Percentiles rank a stretch among this genome's conserved stretches.
These are phyloP conservation scores for Microcebus ravelobensis DNA, from an alignment of 2,113 vertebrate species.

Conservation along the genomic window DNA sequence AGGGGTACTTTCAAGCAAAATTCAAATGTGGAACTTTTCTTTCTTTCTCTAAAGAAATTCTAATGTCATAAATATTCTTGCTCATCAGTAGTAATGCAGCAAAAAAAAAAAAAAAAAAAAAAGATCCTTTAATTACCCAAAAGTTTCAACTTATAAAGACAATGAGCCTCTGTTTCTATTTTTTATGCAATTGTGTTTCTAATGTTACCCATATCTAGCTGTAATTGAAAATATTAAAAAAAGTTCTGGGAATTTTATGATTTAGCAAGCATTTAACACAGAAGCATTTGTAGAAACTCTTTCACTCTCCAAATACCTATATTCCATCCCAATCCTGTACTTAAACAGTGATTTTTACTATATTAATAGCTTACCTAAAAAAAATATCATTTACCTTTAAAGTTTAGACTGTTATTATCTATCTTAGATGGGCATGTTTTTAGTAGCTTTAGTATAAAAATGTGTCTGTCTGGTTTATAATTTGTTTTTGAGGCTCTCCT, in stretches of 20 bases:
- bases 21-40: background rate
- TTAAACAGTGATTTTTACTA: background rate
- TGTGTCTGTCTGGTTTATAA: background rate
- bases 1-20: background rate
- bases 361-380: background rate
- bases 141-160: background rate
- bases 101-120: background rate
- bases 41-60: background rate
- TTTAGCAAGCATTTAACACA: background rate
- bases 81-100: too few species aligned
- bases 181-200: background rate
- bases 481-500: background rate
- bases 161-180: background rate
- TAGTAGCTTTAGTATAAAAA: background rate
- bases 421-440: background rate
- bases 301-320: background rate
- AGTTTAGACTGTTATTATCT: background rate
- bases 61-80: background rate
- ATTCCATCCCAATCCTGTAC: background rate
- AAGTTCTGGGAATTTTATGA: conserved; percentile 6
- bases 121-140: background rate
- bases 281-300: conserved; percentile 25
- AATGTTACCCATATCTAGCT: background rate
- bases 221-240: background rate
- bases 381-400: background rate